Evolutionary conservation across 2,113 vertebrate species (phyloP).

Genomic region (Toxostoma redivivum): DNA sequence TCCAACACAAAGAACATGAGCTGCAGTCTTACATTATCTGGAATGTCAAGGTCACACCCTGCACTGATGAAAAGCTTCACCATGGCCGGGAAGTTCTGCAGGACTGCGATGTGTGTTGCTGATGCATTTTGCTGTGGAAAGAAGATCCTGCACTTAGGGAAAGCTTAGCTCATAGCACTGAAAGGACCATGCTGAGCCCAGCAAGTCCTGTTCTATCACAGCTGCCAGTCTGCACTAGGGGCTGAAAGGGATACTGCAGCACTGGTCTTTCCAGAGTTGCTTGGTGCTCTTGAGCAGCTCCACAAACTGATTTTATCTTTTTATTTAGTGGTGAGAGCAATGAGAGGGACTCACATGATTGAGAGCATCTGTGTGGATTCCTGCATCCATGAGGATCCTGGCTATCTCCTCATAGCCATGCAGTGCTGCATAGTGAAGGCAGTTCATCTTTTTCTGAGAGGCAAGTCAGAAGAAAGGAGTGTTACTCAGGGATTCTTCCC

Average conservation of each 20-base stretch:
- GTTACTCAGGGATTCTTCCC: neutral
- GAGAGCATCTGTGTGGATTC: constrained; percentile 70
- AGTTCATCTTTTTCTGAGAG: constrained; percentile 78
- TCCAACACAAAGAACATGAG: neutral
- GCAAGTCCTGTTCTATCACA: neutral
- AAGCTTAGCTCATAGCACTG: neutral
- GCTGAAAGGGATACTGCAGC: neutral
- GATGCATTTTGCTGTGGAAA: constrained; percentile 76
- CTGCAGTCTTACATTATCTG: constrained; percentile 78
- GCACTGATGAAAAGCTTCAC: constrained; percentile 78
- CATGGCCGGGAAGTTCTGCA: constrained; percentile 76
- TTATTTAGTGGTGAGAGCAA: neutral
- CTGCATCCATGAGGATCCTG: constrained; percentile 73
- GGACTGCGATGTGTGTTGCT: constrained; percentile 77
- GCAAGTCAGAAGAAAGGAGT: neutral
- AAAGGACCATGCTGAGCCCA: neutral
- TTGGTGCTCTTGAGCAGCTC: neutral
- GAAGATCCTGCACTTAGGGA: neutral
- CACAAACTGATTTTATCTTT: neutral
- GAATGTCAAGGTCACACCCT: constrained; percentile 78
- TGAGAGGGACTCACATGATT: constrained; percentile 74
- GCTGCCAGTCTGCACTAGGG: neutral
- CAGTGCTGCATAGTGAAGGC: constrained; percentile 81
- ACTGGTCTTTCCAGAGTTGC: neutral
- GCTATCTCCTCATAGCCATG: constrained; percentile 70